Percentiles rank a stretch among this genome's conserved stretches.
Conservation (phyloP, 2,888 invertebrate genomes). For the Meiosimyza decipiens region DNA sequence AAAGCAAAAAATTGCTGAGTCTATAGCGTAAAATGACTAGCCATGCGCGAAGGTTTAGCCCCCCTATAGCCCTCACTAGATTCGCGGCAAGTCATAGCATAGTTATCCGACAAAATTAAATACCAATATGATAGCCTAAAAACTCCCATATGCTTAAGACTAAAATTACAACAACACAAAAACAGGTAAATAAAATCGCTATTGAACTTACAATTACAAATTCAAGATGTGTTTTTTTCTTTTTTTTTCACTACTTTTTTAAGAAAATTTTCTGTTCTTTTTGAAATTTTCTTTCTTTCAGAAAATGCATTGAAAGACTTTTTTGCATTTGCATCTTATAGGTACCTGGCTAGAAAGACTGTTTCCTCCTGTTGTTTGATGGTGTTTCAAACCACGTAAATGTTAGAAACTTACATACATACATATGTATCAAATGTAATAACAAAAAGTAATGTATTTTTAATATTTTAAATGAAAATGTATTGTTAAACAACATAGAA, state of each 20-base stretch:
- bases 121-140: no score
- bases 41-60: no score
- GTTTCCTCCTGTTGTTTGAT: slow-evolving; percentile 68
- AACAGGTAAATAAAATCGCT: slow-evolving; percentile 13
- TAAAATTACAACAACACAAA: no score
- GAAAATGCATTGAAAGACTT: slow-evolving; percentile 44
- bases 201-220: no score
- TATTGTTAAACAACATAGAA: slow-evolving; percentile 22
- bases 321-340: slow-evolving; percentile 50
- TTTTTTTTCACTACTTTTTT: slow-evolving; percentile 23
- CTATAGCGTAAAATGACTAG: no score
- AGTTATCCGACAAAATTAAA: no score
- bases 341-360: slow-evolving; percentile 69
- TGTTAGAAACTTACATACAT: slow-evolving; percentile 38
- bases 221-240: background rate
- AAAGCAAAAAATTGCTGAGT: no score
- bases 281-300: slow-evolving; percentile 34
- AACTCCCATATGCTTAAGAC: no score
- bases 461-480: slow-evolving; percentile 23
- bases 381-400: slow-evolving; percentile 66
- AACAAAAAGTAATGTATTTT: background rate
- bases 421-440: slow-evolving; percentile 5
- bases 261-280: slow-evolving; percentile 5
- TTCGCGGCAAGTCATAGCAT: no score
- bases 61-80: no score